phyloP scores from a whole-genome alignment of 2,113 vertebrate species.

The Lampris megalopsis region DNA sequence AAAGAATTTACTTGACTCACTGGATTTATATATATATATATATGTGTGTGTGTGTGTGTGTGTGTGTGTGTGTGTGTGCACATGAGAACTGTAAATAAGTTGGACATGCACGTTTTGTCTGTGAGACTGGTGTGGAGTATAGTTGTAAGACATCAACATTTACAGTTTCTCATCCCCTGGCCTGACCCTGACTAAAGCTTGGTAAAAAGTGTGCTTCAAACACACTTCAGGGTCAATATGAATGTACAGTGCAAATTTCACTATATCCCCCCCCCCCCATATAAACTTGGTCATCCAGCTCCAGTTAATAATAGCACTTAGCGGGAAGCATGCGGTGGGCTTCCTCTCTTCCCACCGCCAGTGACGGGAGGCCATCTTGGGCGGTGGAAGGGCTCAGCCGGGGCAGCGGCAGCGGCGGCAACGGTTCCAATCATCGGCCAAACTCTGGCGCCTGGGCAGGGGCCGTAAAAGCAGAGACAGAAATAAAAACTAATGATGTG shows the following conservation, averaged over 20 bases:
- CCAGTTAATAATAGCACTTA: slow-evolving; percentile 16
- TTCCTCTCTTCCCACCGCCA: slow-evolving; percentile 24
- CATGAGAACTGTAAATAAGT: no score
- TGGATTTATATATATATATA: no score
- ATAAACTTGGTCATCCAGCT: neutral
- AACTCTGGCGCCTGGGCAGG: slow-evolving; percentile 70
- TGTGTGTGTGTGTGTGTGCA: no score
- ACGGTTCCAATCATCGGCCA: slow-evolving; percentile 60
- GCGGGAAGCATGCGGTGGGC: slow-evolving; percentile 16
- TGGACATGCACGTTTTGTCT: no score
- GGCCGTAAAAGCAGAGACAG: slow-evolving; percentile 79
- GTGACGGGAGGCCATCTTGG: slow-evolving; percentile 59
- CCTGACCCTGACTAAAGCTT: slow-evolving; percentile 11
- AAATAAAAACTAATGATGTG: slow-evolving; percentile 86
- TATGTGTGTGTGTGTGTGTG: no score
- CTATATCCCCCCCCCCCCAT: no score
- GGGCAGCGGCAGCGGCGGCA: slow-evolving; percentile 22
- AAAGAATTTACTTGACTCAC: no score
- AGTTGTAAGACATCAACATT: neutral
- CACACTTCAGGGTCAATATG: neutral
- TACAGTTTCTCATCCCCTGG: neutral
- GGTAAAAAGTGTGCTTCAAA: neutral
- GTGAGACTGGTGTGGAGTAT: no score
- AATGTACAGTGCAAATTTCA: neutral
- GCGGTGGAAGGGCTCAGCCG: slow-evolving; percentile 58